Evolutionary conservation across 2,797 vertebrate species (phyloP), one percentile per base, ranked within the genome.

Genomic region (Pantherophis alleghaniensis): DNA sequence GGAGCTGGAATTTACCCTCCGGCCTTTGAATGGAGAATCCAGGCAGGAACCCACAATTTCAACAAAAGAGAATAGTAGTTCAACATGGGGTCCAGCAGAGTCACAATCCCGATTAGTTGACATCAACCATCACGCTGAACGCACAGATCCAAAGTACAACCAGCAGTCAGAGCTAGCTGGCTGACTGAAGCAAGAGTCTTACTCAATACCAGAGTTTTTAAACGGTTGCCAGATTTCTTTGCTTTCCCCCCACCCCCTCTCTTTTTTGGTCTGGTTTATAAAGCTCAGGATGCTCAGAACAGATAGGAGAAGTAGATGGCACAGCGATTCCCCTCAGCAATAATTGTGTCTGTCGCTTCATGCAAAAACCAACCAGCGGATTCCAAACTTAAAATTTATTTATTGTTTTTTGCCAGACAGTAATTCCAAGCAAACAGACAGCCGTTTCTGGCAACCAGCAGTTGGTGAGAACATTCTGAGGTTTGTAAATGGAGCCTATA

Each of bases 301-400:
- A 7, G 26, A 89, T 66, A 89, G 37, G 57, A 88, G 14, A 87
- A 13, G 18, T 14, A 69, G 63, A 56, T 74, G 88, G 91, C 37
- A n/a, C 26, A 51, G 10, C 61, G 51, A 7, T 51, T 59, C 56
- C 87, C 87, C 51, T 60, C 55, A 13, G 63, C 14, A n/a, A 18
- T 89, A 89, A 89, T 24, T 92, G 87, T n/a, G 55, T 2, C 63
- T 89, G 91, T 89, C 55, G 3, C 51, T 92, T 92, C 74, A 79
- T 51, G 32, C 18, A 89, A n/a, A 26, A n/a, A 26, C 26, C 32
- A 12, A 88, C 18, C 69, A 66, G 61, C 55, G 14, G 37, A 88
- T 79, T 56, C 53, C 63, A 92, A 92, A 42, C 11, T 57, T 55
- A 59, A 28, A 66, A 51, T 2, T n/a, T n/a, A 28, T 3, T 26